Percentiles rank a stretch among this genome's conserved stretches.
Conservation (phyloP, 2,888 invertebrate genomes). For the Temnothorax rugatulus region DNA sequence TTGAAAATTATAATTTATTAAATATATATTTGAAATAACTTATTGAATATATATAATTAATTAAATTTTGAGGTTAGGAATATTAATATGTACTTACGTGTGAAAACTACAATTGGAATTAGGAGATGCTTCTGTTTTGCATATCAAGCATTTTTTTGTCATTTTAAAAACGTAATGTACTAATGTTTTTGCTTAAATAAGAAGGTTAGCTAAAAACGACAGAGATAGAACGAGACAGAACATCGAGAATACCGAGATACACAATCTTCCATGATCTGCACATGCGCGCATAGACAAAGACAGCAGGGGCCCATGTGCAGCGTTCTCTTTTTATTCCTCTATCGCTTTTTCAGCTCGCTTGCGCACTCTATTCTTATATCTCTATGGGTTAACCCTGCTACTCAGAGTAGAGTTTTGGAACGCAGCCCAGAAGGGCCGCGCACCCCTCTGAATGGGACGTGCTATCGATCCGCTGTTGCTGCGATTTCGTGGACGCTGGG, state of each 20-base stretch:
- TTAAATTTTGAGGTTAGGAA: conserved; percentile 29
- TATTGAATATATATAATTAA: neutral
- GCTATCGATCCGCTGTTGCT: too few species aligned
- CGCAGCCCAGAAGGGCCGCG: too few species aligned
- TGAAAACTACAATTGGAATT: conserved; percentile 18
- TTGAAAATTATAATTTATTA: conserved; percentile 12
- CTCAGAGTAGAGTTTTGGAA: too few species aligned
- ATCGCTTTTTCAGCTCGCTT: too few species aligned
- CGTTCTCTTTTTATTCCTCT: too few species aligned
- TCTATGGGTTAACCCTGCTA: too few species aligned
- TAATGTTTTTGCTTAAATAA: neutral
- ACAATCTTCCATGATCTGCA: neutral
- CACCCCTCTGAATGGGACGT: too few species aligned
- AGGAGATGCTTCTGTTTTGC: conserved; percentile 35
- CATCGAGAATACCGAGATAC: neutral
- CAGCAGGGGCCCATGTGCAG: too few species aligned
- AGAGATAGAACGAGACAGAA: neutral
- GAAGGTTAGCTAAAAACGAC: neutral
- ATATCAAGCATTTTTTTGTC: conserved; percentile 35
- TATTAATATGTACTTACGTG: conserved; percentile 30
- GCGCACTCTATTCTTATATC: too few species aligned
- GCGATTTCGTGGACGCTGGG: too few species aligned
- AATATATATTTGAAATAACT: conserved; percentile 2
- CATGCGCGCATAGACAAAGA: neutral
- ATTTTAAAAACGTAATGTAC: neutral